phyloP scores from a whole-genome alignment of 2,797 vertebrate species.

The Platalea minor region DNA sequence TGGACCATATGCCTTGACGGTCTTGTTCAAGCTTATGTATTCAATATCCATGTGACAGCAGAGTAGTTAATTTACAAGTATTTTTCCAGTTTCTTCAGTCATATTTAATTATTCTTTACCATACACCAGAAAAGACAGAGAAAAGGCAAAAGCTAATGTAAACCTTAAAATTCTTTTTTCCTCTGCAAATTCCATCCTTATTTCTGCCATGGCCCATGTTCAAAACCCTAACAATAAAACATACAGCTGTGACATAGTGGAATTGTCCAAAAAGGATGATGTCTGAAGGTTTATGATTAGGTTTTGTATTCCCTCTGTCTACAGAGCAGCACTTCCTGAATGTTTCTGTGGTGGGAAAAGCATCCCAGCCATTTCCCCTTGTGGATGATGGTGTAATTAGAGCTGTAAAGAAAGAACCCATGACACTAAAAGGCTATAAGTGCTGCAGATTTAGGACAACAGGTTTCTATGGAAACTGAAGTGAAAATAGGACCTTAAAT shows the following conservation, averaged over 20 bases:
- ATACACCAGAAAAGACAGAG: background rate
- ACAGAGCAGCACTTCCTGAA: conserved; percentile 60
- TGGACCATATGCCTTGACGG: conserved; percentile 23
- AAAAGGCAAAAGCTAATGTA: background rate
- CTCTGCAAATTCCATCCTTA: background rate
- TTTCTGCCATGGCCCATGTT: conserved; percentile 31
- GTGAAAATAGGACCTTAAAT: conserved; percentile 61
- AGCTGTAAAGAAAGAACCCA: conserved; percentile 67
- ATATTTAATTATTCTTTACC: conserved; percentile 1
- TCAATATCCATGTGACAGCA: conserved; percentile 10
- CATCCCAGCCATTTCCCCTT: conserved; percentile 69
- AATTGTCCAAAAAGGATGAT: conserved; percentile 48
- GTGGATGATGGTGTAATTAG: conserved; percentile 68
- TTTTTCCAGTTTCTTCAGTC: conserved; percentile 32
- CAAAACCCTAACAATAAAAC: conserved; percentile 55
- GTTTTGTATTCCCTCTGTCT: conserved; percentile 62
- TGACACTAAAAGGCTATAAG: conserved; percentile 69
- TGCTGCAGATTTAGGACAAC: conserved; percentile 69
- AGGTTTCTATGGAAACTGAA: conserved; percentile 69
- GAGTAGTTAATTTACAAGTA: conserved; percentile 10
- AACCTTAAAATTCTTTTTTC: background rate
- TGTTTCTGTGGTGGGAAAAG: conserved; percentile 68
- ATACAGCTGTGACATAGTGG: conserved; percentile 35
- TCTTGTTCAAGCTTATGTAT: background rate
- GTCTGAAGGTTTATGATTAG: conserved; percentile 63